Evolutionary conservation across 2,888 invertebrate species (phyloP).

Genomic region (Ophion obscuratus): DNA sequence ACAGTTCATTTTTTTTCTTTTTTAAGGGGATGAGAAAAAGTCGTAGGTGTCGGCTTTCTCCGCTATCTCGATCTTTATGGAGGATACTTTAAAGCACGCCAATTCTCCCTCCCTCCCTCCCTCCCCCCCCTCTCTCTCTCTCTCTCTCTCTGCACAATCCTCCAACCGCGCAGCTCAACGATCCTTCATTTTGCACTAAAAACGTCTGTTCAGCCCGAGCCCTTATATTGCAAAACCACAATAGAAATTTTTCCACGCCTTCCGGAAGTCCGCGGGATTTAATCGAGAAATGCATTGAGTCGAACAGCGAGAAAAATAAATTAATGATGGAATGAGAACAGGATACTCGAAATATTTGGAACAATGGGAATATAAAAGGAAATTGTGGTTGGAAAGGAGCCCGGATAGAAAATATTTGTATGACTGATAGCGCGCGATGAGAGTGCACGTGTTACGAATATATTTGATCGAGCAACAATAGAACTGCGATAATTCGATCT

Average conservation of each 20-base stretch:
- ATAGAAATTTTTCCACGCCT: neutral
- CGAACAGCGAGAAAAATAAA: neutral
- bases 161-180: neutral
- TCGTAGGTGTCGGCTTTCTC: constrained; percentile 67
- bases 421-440: constrained; percentile 48
- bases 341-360: neutral
- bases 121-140: constrained; percentile 1
- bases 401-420: constrained; percentile 56
- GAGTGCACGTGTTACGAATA: constrained; percentile 62
- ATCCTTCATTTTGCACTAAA: constrained; percentile 1
- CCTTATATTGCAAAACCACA: neutral
- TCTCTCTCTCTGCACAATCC: neutral
- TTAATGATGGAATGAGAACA: neutral
- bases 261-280: neutral
- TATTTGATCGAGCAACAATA: constrained; percentile 64
- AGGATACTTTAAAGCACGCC: constrained; percentile 76
- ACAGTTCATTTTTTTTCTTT: neutral
- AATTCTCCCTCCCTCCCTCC: constrained; percentile 62
- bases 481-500: constrained; percentile 57
- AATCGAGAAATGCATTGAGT: neutral
- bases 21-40: constrained; percentile 47
- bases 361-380: constrained; percentile 18
- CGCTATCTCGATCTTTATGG: constrained; percentile 79
- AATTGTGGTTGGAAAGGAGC: constrained; percentile 44
- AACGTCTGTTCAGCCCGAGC: neutral